A percentile compares a stretch with the other conserved stretches of the same genome.
These are phyloP conservation scores for Uria aalge DNA, from an alignment of 2,113 vertebrate genomes.

Conservation along the genomic window DNA sequence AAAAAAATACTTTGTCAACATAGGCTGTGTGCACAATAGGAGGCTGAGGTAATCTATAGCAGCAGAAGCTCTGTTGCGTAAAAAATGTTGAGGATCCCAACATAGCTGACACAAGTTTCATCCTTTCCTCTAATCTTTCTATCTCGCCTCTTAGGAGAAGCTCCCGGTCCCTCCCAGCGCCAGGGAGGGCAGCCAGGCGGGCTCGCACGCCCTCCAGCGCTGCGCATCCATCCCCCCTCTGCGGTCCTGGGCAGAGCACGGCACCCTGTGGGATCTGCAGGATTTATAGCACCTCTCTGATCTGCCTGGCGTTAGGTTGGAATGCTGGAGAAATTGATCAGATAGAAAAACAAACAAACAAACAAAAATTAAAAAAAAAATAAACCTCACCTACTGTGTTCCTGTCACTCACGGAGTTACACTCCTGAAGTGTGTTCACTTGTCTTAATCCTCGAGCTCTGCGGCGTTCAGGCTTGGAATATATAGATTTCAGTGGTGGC, in stretches of 20 bases:
- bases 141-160: background rate
- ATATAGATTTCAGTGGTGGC: background rate
- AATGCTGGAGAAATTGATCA: background rate
- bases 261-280: too few relatives aligned
- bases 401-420: background rate
- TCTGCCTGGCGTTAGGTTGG: background rate
- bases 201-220: background rate
- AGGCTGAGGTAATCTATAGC: background rate
- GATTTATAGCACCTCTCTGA: background rate
- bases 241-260: too few relatives aligned
- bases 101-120: background rate
- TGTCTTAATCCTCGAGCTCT: background rate
- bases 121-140: background rate
- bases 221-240: too few relatives aligned
- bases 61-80: background rate
- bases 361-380: background rate
- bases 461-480: background rate
- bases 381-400: background rate
- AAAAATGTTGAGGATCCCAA: background rate
- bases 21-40: background rate
- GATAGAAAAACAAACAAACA: background rate
- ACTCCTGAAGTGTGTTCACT: accelerated
- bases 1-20: background rate
- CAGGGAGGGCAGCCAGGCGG: accelerated
- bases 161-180: accelerated